A percentile compares a stretch with the other conserved stretches of the same genome.
These are phyloP conservation scores for Saccostrea cuccullata DNA, from an alignment of 1,140 invertebrate species.

Conservation along the genomic window DNA sequence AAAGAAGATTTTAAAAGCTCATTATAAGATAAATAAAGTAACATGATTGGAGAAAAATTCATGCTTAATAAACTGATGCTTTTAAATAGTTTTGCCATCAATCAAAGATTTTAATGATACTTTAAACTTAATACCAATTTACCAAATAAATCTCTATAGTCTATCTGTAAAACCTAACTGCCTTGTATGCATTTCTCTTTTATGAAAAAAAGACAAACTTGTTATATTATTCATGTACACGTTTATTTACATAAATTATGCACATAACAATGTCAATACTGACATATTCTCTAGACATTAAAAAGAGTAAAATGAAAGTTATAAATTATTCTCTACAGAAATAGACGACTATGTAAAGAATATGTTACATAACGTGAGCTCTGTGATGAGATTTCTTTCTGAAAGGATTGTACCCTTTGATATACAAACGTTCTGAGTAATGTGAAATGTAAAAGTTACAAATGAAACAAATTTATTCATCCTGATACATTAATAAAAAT, in stretches of 20 bases:
- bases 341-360: background rate
- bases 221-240: background rate
- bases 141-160: no score
- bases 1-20: no score
- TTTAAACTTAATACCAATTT: no score
- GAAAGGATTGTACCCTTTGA: background rate
- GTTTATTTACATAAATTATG: constrained; percentile 5
- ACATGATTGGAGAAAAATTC: no score
- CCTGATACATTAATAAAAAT: background rate
- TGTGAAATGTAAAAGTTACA: background rate
- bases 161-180: background rate
- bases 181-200: background rate
- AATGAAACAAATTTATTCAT: background rate
- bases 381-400: background rate
- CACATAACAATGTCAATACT: background rate
- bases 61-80: no score
- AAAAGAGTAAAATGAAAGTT: no score
- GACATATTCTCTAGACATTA: background rate
- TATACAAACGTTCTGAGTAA: background rate
- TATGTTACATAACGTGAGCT: background rate
- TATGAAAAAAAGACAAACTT: background rate
- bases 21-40: no score
- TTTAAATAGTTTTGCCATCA: no score
- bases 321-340: background rate
- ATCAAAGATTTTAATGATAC: no score